phyloP scores from a whole-genome alignment of 2,888 invertebrate genomes.

The Acleris emargana region DNA sequence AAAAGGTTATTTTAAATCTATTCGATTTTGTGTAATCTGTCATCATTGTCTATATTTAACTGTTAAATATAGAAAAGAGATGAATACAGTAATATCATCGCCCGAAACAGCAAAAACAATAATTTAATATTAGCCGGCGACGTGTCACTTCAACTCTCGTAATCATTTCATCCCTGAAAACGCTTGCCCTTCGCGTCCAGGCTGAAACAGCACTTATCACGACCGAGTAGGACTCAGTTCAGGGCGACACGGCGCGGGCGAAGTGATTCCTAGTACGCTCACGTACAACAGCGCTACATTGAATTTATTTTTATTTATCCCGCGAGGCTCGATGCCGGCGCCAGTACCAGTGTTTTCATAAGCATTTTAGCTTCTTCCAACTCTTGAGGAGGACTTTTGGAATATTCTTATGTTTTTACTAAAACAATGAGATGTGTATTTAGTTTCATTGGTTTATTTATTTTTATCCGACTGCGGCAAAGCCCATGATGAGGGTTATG shows the following conservation, averaged over 20 bases:
- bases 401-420: not conserved
- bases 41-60: no score
- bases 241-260: not conserved
- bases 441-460: no score
- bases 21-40: no score
- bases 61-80: no score
- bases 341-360: slow-evolving; percentile 22
- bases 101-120: not conserved
- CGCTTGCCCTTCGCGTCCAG: not conserved
- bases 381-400: not conserved
- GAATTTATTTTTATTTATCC: slow-evolving; percentile 18
- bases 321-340: not conserved
- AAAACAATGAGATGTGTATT: no score
- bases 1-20: no score
- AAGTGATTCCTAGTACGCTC: slow-evolving; percentile 3
- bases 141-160: not conserved
- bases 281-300: slow-evolving; percentile 28
- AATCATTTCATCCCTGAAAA: slow-evolving; percentile 4
- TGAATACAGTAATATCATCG: not conserved
- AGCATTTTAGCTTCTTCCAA: slow-evolving; percentile 5
- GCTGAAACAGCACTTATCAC: not conserved
- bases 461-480: no score
- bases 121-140: slow-evolving; percentile 6
- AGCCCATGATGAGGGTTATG: no score
- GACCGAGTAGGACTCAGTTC: not conserved